Conservation (phyloP, 1,140 invertebrate species). For the Planococcus citri region DNA sequence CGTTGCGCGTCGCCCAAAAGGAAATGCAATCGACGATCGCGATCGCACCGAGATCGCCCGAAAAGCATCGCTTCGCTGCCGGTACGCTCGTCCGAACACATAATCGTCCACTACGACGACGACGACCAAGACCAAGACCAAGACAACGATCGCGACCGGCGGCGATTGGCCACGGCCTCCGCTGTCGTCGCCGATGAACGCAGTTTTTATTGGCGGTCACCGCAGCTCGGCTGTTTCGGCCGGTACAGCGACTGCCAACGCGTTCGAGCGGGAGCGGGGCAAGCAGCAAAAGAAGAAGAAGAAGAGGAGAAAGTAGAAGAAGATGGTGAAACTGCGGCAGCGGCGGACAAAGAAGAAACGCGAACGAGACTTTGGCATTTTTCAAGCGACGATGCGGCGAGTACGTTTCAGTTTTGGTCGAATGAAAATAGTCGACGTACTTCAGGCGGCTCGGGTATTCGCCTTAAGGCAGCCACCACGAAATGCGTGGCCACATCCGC, state of each 20-base stretch:
- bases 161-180: too few relatives aligned
- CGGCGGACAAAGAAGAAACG: not conserved
- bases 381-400: not conserved
- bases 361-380: conserved; percentile 8
- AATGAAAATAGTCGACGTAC: too few relatives aligned
- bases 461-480: not conserved
- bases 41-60: conserved; percentile 25
- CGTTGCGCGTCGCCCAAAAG: conserved; percentile 25
- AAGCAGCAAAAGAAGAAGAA: too few relatives aligned
- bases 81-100: conserved; percentile 39
- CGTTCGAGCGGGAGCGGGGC: too few relatives aligned
- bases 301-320: too few relatives aligned
- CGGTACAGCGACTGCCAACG: too few relatives aligned
- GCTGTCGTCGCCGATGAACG: too few relatives aligned
- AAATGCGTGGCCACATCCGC: not conserved
- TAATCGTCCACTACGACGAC: conserved; percentile 35
- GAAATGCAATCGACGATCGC: not conserved
- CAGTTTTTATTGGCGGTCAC: too few relatives aligned
- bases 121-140: conserved; percentile 25
- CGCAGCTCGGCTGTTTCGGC: too few relatives aligned
- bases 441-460: not conserved
- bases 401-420: not conserved
- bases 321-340: not conserved
- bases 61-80: conserved; percentile 10
- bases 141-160: not conserved